Evolutionary conservation across 2,797 vertebrate genomes (phyloP).

Genomic region (Lateolabrax maculatus): DNA sequence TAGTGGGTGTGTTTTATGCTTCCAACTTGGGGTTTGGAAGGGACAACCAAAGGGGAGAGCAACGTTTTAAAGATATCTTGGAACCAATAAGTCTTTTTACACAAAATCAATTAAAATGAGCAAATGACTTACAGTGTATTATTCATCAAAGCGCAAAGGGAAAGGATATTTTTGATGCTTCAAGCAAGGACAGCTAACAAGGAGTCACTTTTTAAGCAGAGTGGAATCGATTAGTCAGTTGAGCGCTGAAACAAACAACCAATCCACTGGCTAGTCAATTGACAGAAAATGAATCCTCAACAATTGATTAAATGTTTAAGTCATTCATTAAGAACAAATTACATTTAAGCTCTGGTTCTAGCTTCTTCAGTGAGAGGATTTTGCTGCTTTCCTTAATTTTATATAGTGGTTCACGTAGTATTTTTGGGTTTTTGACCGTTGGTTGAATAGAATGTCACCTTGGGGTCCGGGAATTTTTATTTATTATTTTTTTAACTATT

Average conservation of each 20-base stretch:
- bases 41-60: conserved; percentile 47
- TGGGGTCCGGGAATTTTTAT: not conserved
- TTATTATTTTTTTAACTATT: not conserved
- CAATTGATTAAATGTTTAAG: not conserved
- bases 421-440: not conserved
- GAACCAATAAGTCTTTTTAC: conserved; percentile 25
- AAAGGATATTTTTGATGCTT: conserved; percentile 23
- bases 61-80: conserved; percentile 31
- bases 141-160: conserved; percentile 19
- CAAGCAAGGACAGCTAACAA: conserved; percentile 2
- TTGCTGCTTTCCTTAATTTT: not conserved
- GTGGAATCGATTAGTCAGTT: conserved; percentile 8
- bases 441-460: conserved; percentile 2
- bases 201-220: not conserved
- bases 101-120: conserved; percentile 18
- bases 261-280: conserved; percentile 38
- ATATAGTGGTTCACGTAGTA: not conserved
- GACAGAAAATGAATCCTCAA: conserved; percentile 23
- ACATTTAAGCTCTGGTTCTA: conserved; percentile 2
- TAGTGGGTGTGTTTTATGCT: conserved; percentile 29
- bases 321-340: conserved; percentile 23
- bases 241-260: conserved; percentile 32
- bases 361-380: not conserved
- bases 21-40: conserved; percentile 38
- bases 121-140: not conserved